phyloP scores from a whole-genome alignment of 64 coral and sea anemone genomes.

The Stylophora pistillata region DNA sequence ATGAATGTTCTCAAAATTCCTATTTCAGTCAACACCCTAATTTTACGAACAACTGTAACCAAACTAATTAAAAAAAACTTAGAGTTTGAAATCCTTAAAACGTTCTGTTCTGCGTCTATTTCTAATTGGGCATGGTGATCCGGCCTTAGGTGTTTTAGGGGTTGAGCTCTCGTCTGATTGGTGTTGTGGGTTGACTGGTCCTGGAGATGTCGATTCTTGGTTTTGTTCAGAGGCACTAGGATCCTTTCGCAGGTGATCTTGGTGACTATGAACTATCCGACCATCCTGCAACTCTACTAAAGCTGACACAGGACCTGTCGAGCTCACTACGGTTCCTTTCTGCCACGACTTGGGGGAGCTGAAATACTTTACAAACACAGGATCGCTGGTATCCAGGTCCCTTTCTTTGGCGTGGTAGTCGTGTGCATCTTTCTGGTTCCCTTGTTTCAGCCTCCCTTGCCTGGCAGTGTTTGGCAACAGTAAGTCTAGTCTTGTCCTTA shows the following conservation, averaged over 20 bases:
- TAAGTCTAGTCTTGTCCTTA: constrained; percentile 6
- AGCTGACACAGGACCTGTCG: constrained; percentile 42
- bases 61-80: no score
- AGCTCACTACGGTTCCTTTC: constrained; percentile 7
- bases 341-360: constrained; percentile 39
- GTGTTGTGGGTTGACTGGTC: no score
- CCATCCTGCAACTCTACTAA: constrained; percentile 33
- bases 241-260: constrained; percentile 3
- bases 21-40: no score
- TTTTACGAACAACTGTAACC: no score
- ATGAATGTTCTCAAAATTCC: no score
- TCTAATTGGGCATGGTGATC: no score
- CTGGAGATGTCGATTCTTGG: background rate
- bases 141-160: no score
- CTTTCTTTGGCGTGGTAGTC: constrained; percentile 42
- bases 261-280: constrained; percentile 13
- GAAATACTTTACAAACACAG: constrained; percentile 42
- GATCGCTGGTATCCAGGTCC: constrained; percentile 15
- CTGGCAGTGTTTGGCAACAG: constrained; percentile 25
- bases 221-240: no score
- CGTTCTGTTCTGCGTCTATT: no score
- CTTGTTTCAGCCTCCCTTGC: constrained; percentile 16
- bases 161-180: no score
- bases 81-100: no score
- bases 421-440: background rate